A percentile compares a stretch with the other conserved stretches of the same genome.
Evolutionary conservation across 2,113 vertebrate species (phyloP).

Genomic region (Acanthisitta chloris): DNA sequence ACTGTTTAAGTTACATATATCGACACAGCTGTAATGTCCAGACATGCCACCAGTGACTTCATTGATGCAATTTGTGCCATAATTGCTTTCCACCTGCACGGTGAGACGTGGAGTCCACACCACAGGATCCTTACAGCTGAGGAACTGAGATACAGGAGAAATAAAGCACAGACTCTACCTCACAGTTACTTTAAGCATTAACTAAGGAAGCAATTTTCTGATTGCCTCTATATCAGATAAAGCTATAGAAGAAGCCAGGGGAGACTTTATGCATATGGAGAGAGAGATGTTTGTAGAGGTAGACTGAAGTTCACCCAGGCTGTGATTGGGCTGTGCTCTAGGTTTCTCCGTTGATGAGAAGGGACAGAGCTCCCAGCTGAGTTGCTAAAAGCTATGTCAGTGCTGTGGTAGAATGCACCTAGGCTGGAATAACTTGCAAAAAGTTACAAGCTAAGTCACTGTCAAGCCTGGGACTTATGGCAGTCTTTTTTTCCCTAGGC

Average conservation of each 20-base stretch:
- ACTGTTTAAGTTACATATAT: not conserved
- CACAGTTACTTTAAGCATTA: not conserved
- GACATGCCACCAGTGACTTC: not conserved
- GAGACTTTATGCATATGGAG: not conserved
- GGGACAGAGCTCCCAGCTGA: not conserved
- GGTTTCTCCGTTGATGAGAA: not conserved
- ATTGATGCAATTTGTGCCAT: not conserved
- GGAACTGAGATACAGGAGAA: not conserved
- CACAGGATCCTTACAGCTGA: not conserved
- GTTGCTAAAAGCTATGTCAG: not conserved
- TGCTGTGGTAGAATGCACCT: not conserved
- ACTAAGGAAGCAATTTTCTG: not conserved
- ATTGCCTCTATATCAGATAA: not conserved
- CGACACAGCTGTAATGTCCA: not conserved
- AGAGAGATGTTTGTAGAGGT: not conserved
- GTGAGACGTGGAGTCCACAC: not conserved
- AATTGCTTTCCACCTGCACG: not conserved
- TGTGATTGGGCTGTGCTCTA: not conserved
- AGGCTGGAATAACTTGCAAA: not conserved
- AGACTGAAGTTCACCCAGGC: not conserved
- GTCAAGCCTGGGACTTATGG: not conserved
- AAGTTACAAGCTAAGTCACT: not conserved
- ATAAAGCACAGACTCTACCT: not conserved
- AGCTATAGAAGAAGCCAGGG: not conserved
- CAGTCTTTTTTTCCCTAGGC: not conserved